These are phyloP conservation scores for Hypothenemus hampei DNA, from an alignment of 1,140 invertebrate species.

Conservation along the genomic window DNA sequence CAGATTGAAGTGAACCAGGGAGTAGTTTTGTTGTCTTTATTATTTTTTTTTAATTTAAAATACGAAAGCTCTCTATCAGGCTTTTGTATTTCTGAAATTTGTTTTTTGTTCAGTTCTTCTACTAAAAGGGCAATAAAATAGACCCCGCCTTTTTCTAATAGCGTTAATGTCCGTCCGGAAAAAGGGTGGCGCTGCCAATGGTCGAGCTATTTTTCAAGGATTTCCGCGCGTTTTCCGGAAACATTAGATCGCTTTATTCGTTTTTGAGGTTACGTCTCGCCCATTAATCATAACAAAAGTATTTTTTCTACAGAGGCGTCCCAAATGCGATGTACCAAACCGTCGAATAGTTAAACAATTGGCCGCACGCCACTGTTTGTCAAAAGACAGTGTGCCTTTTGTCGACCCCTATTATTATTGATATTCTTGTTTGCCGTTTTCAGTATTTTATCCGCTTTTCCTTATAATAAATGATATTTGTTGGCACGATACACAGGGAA, in stretches of 20 bases:
- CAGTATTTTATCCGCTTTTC: constrained; percentile 35
- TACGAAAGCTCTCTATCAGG: too few species aligned
- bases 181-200: constrained; percentile 37
- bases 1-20: too few species aligned
- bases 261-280: constrained; percentile 38
- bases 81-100: too few species aligned
- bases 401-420: constrained; percentile 42
- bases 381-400: constrained; percentile 25
- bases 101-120: background rate
- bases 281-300: constrained; percentile 43
- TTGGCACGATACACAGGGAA: constrained; percentile 39
- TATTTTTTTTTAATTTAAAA: too few species aligned
- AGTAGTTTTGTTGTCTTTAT: too few species aligned
- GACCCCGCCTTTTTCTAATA: constrained; percentile 43
- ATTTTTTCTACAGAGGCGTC: background rate
- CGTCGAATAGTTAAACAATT: background rate
- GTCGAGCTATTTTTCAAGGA: constrained; percentile 41
- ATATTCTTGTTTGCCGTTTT: constrained; percentile 44
- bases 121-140: too few species aligned
- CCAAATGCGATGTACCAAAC: background rate
- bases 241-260: constrained; percentile 41
- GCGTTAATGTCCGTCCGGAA: constrained; percentile 43
- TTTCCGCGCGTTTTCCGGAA: constrained; percentile 43
- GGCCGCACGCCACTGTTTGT: constrained; percentile 12
- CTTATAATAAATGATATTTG: constrained; percentile 45